phyloP scores from a whole-genome alignment of 2,113 vertebrate species.

The Colaptes auratus region DNA sequence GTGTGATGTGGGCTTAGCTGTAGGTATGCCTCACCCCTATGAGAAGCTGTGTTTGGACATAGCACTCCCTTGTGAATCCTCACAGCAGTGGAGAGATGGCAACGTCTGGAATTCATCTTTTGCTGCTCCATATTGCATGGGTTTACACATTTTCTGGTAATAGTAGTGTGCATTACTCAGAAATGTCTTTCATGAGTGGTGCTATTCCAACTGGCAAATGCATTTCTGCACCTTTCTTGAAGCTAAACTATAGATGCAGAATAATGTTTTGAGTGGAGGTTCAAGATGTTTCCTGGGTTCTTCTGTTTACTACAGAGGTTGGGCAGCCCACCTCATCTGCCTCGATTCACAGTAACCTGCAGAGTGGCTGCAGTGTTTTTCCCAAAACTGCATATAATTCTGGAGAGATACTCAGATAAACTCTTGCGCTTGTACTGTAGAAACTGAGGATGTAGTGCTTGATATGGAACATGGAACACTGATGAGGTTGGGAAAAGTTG shows the following conservation, averaged over 20 bases:
- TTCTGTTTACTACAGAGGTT: neutral
- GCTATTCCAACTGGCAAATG: neutral
- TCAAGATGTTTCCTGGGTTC: neutral
- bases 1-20: neutral
- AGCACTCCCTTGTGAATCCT: neutral
- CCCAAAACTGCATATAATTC: neutral
- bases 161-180: neutral
- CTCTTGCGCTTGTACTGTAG: neutral
- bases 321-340: neutral
- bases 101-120: neutral
- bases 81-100: rapidly evolving
- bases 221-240: neutral
- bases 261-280: neutral
- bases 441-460: neutral
- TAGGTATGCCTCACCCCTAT: rapidly evolving
- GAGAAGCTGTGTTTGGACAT: rapidly evolving
- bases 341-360: rapidly evolving
- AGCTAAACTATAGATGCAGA: neutral
- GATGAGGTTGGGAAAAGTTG: rapidly evolving
- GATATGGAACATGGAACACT: neutral
- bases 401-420: neutral
- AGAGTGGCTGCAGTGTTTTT: neutral
- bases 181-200: neutral
- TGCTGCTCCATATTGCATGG: rapidly evolving
- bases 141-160: neutral